These are phyloP conservation scores for Heterochromis multidens DNA, from an alignment of 2,113 vertebrate genomes.

Conservation along the genomic window DNA sequence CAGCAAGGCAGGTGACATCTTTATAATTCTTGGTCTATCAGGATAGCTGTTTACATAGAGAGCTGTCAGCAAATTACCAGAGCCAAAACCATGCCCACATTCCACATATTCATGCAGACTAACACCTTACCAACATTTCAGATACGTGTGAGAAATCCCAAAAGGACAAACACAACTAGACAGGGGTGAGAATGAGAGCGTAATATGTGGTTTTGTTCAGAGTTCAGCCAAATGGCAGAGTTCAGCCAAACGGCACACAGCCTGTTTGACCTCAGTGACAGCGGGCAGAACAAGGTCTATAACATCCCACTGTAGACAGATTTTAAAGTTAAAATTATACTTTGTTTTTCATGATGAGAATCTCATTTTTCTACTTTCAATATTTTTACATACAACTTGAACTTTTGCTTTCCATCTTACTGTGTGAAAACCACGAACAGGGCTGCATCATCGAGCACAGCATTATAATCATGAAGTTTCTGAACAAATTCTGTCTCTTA, in stretches of 20 bases:
- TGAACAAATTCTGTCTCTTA: no score
- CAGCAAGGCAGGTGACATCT: slow-evolving; percentile 12
- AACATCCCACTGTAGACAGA: background rate
- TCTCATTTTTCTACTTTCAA: background rate
- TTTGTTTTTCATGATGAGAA: background rate
- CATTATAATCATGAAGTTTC: fast-evolving
- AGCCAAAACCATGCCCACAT: slow-evolving; percentile 61
- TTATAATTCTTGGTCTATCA: background rate
- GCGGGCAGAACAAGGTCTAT: background rate
- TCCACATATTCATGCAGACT: slow-evolving; percentile 53
- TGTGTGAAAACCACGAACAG: background rate
- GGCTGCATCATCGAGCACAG: background rate
- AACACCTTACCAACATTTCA: slow-evolving; percentile 54
- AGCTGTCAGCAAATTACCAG: slow-evolving; percentile 42
- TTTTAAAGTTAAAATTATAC: background rate
- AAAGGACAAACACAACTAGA: slow-evolving; percentile 36
- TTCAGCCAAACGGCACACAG: slow-evolving; percentile 39
- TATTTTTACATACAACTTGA: background rate
- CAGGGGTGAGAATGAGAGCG: background rate
- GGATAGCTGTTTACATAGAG: slow-evolving; percentile 8
- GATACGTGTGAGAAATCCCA: slow-evolving; percentile 50
- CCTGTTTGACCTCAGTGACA: background rate
- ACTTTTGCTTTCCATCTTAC: background rate
- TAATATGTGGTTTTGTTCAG: background rate
- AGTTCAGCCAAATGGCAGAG: slow-evolving; percentile 45